Conservation (phyloP, 1,140 invertebrate genomes). For the Achroia grisella region DNA sequence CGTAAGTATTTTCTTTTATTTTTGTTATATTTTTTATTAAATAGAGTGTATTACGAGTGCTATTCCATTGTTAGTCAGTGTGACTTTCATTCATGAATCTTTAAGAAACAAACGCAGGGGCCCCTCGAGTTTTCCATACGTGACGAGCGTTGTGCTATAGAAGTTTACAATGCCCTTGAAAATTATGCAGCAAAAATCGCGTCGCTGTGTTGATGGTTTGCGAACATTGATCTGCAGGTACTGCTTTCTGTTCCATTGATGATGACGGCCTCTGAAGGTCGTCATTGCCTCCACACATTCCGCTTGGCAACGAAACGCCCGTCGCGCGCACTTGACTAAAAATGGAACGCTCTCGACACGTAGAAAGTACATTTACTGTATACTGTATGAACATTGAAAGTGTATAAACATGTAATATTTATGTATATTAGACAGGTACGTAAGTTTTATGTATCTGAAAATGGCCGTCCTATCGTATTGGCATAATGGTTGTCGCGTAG, state of each 20-base stretch:
- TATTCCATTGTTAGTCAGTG: slow-evolving; percentile 25
- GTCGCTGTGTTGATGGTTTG: slow-evolving; percentile 32
- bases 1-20: slow-evolving; percentile 73
- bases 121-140: slow-evolving; percentile 30
- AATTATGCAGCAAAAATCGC: slow-evolving; percentile 70
- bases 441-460: slow-evolving; percentile 25
- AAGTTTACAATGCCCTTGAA: slow-evolving; percentile 68
- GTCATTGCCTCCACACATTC: slow-evolving; percentile 24
- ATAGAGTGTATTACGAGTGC: slow-evolving; percentile 26
- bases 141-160: slow-evolving; percentile 30
- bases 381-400: slow-evolving; percentile 48
- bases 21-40: slow-evolving; percentile 51
- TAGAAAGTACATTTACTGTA: slow-evolving; percentile 60
- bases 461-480: slow-evolving; percentile 24
- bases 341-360: slow-evolving; percentile 61
- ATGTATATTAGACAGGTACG: slow-evolving; percentile 11
- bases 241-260: slow-evolving; percentile 43
- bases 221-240: slow-evolving; percentile 38
- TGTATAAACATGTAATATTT: slow-evolving; percentile 24
- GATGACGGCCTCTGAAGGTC: slow-evolving; percentile 21
- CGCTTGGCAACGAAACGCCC: slow-evolving; percentile 43
- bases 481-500: background rate
- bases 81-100: slow-evolving; percentile 64
- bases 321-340: slow-evolving; percentile 49
- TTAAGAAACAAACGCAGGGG: slow-evolving; percentile 25